These are phyloP conservation scores for Pelodytes ibericus DNA, from an alignment of 2,797 vertebrate species.

Conservation along the genomic window DNA sequence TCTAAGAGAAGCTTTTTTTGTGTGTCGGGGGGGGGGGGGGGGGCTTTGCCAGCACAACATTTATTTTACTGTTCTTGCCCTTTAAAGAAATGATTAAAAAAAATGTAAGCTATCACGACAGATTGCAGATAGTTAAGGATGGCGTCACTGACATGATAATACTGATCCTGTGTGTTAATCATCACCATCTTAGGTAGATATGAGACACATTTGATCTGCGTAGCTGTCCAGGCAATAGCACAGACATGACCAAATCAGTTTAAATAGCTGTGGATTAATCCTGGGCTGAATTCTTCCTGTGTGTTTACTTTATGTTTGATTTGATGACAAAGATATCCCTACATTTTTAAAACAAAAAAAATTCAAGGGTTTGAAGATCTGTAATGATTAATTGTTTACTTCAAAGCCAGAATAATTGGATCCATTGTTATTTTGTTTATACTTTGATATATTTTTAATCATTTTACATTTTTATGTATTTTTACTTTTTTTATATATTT, in stretches of 20 bases:
- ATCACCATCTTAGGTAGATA: background rate
- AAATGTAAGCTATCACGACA: conserved; percentile 46
- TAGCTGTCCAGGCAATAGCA: background rate
- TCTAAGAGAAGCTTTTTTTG: too few species aligned
- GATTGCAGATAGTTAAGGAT: conserved; percentile 51
- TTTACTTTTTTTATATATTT: too few species aligned
- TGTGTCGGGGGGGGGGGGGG: too few species aligned
- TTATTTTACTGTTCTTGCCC: conserved; percentile 20
- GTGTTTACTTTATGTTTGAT: background rate
- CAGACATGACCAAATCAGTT: background rate
- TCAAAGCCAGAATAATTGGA: too few species aligned
- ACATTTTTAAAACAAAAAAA: background rate
- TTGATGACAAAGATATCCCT: background rate
- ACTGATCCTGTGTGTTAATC: conserved; percentile 61
- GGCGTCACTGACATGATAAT: conserved; percentile 70
- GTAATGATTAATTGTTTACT: conserved; percentile 59
- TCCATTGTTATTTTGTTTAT: too few species aligned
- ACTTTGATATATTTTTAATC: too few species aligned
- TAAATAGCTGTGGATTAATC: too few species aligned
- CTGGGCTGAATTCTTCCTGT: background rate
- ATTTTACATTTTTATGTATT: too few species aligned
- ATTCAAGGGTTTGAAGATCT: background rate
- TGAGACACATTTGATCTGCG: background rate
- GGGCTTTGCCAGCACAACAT: background rate
- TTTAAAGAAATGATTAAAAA: too few species aligned